Evolutionary conservation across 2,797 vertebrate species (phyloP).

Genomic region (Falco berigora): DNA sequence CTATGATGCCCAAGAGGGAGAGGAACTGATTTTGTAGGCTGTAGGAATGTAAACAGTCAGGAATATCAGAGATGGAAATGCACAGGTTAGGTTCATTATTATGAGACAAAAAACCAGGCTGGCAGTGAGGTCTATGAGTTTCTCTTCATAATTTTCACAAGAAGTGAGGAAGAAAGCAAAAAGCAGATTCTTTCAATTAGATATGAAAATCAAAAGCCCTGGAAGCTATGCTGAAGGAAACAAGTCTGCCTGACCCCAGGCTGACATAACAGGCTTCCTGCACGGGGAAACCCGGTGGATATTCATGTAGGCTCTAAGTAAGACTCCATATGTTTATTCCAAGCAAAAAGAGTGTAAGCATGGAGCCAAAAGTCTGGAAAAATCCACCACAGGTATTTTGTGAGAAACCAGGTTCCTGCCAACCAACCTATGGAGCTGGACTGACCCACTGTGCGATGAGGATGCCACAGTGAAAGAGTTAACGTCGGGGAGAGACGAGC

Average conservation of each 20-base stretch:
- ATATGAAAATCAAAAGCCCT: background rate
- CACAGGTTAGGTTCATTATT: background rate
- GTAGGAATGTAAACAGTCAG: background rate
- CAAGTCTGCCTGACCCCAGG: background rate
- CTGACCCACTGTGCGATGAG: background rate
- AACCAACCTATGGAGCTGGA: background rate
- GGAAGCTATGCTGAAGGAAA: background rate
- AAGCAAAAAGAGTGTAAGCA: background rate
- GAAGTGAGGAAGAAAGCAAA: background rate
- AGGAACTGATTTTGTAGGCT: background rate
- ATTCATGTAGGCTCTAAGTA: background rate
- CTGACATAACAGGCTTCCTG: background rate
- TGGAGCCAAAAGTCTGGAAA: background rate
- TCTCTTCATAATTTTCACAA: background rate
- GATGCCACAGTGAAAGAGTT: background rate
- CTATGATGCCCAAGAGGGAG: background rate
- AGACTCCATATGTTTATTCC: background rate
- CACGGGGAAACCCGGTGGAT: accelerated
- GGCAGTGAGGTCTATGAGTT: background rate
- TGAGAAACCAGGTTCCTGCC: background rate
- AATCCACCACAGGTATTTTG: accelerated
- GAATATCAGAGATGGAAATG: background rate
- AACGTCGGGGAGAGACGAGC: background rate
- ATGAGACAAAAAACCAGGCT: background rate
- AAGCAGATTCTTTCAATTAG: background rate